Percentiles rank a stretch among this genome's conserved stretches.
Conservation (phyloP, 2,113 vertebrate species). For the Lates calcarifer region DNA sequence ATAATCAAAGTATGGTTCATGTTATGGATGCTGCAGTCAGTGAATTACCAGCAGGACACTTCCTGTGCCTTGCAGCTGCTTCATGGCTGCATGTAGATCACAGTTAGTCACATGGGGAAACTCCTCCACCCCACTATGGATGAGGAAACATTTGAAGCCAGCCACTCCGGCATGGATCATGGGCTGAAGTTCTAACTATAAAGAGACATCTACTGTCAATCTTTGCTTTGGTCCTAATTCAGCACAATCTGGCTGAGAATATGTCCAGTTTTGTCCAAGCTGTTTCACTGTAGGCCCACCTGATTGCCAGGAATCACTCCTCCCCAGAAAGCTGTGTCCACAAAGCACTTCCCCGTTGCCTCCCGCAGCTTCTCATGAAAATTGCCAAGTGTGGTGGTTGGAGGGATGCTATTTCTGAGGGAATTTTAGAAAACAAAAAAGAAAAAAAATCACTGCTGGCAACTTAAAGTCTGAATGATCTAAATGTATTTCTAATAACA, state of each 20-base stretch:
- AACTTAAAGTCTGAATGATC: background rate
- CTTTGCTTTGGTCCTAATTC: background rate
- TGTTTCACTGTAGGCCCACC: constrained; percentile 61
- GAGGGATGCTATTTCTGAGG: constrained; percentile 86
- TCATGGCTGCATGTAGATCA: constrained; percentile 86
- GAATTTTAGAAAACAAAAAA: background rate
- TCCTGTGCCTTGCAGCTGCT: constrained; percentile 84
- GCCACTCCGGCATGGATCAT: constrained; percentile 87
- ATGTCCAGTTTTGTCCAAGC: background rate
- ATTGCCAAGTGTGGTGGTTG: constrained; percentile 85
- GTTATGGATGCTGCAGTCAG: background rate
- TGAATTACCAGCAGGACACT: constrained; percentile 86
- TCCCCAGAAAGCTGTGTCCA: constrained; percentile 90
- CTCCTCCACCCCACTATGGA: constrained; percentile 87
- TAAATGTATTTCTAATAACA: background rate
- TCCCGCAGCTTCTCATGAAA: constrained; percentile 80
- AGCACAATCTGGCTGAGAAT: background rate
- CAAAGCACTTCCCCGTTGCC: constrained; percentile 84
- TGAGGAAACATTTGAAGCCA: constrained; percentile 90
- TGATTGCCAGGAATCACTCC: constrained; percentile 87
- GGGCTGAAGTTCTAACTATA: constrained; percentile 83
- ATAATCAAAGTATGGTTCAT: no score
- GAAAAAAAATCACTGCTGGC: background rate
- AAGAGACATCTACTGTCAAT: background rate
- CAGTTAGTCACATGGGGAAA: constrained; percentile 84